Percentiles rank a stretch among this genome's conserved stretches.
phyloP scores from a whole-genome alignment of 2,113 vertebrate species.

The Leucosticte australis region DNA sequence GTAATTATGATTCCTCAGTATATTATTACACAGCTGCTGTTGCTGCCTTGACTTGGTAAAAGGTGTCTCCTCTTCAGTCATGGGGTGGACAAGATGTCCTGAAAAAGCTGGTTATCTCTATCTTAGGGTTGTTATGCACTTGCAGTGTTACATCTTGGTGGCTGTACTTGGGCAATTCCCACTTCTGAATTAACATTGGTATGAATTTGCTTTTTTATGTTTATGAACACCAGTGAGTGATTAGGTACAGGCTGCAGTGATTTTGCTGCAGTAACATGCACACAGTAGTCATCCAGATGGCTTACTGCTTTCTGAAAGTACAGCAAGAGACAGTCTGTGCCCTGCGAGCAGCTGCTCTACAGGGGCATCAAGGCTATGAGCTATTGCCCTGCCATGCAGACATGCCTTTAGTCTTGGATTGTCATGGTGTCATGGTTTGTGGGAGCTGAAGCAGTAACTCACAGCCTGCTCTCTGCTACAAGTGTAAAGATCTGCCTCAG shows the following conservation, averaged over 20 bases:
- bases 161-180: background rate
- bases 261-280: background rate
- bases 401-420: background rate
- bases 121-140: background rate
- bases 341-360: background rate
- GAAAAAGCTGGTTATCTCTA: background rate
- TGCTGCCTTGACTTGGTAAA: constrained; percentile 77
- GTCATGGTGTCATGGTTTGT: background rate
- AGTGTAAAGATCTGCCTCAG: background rate
- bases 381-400: background rate
- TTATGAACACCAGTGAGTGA: background rate
- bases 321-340: background rate
- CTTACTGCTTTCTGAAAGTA: background rate
- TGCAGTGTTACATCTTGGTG: background rate
- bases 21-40: constrained; percentile 22
- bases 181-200: background rate
- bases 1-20: background rate
- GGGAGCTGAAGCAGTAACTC: background rate
- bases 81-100: constrained; percentile 15
- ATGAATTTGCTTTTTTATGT: background rate
- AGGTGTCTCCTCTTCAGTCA: constrained; percentile 60
- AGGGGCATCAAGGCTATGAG: background rate
- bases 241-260: background rate
- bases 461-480: background rate
- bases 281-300: background rate